Base-by-base conservation (phyloP, 2,888 invertebrate species). In the Drosophila buzzatii region DNA sequence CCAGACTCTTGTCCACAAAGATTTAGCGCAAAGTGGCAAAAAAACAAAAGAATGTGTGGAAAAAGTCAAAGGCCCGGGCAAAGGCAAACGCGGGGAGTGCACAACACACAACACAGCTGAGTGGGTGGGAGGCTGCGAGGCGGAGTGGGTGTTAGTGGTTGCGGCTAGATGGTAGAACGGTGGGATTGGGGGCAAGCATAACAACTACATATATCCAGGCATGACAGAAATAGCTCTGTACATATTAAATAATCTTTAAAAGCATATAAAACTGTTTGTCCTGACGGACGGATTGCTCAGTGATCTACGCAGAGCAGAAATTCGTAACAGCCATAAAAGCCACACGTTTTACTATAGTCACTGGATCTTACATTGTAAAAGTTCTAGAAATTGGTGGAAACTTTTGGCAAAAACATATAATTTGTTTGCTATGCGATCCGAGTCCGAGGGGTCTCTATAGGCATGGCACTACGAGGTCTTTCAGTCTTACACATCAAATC, bases 141-240 rank as follows among this genome's bases (percentile, higher is more conserved):
- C 16, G 16, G 53, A 53, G 53, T 23, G 23, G 35, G 45, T 18
- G 33, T 4, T 23, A 33, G 27, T 53, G 45, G 4, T 27, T 14
- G 47, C 4, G 27, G 23, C n/a, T 5, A 31, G 27, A 10, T 33
- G n/a, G 42, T 20, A 20, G 44, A 44, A 4, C 41, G 45, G 1
- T 14, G 51, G 14, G 31, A 1, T 23, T 10, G 31, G 45, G 55
- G 16, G 41, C 12, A 33, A 27, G 41, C 31, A 49, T 51, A 56
- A 69, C 68, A 68, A 69, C 68, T 65, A 79, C 27, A 27, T 27
- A 27, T 73, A 77, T 79, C 74, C 71, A 77, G 67, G 47, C 70
- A 51, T 23, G 63, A 68, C 73, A 74, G 65, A 81, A 83, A 85
- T 80, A 82, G 74, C 73, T 85, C 49, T 63, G 51, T 55, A 57